Base-by-base conservation (phyloP, 2,797 vertebrate genomes). In the Enoplosus armatus region DNA sequence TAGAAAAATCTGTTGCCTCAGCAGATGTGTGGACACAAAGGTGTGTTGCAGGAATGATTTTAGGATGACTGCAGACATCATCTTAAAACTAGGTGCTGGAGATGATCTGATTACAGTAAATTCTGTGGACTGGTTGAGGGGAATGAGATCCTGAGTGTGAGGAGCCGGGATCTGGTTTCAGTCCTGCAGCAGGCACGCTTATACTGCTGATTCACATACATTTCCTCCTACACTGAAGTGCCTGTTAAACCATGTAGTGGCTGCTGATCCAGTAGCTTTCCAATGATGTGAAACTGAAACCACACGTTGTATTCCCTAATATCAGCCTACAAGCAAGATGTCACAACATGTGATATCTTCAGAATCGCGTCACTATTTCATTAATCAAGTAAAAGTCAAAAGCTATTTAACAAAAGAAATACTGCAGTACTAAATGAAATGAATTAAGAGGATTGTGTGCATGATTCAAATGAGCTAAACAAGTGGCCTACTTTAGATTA, bases 151-250 rank as follows among this genome's bases (percentile, higher is more conserved):
- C 20, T 50, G 77, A 76, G 83, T 83, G 86, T 87, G 86, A 89
- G 76, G 84, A 87, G 83, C 61, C 39, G 14, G 77, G 78, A 87
- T 94, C 91, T 80, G 84, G 87, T 94, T 94, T 94, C 93, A 90
- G 75, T 73, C 80, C 79, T 75, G 85, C 87, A 89, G 90, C 80
- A 79, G 88, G 90, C 81, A 79, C 59, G 27, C 75, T 81, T 66
- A 90, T 85, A 84, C 65, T 92, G 93, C 92, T 94, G 89, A 94
- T 93, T 92, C 91, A 91, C 77, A 72, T 60, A 60, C 67, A 90
- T 82, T 81, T 83, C 75, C 71, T 77, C 56, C 37, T 18, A 58
- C 72, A 79, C 79, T 83, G 56, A 75, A 78, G 81, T 65, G 47
- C 70, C 55, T 80, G 72, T 72, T 73, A 75, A 79, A 77, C 31